Evolutionary conservation across 2,797 vertebrate species (phyloP).

Genomic region (Kryptolebias ocellatus): DNA sequence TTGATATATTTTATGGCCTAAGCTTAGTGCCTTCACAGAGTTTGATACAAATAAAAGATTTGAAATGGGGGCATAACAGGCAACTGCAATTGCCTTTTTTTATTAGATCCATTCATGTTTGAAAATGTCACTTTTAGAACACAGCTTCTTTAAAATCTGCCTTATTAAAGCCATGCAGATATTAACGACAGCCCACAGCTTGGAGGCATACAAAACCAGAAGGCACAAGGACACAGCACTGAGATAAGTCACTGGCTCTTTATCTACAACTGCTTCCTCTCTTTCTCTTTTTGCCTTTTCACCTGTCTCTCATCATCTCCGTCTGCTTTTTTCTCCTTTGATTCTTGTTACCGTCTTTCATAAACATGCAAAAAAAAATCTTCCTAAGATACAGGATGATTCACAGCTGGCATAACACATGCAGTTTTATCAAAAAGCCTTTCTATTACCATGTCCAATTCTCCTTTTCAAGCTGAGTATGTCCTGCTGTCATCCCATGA

Average conservation of each 20-base stretch:
- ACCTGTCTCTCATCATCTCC: constrained; percentile 26
- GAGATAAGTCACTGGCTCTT: constrained; percentile 19
- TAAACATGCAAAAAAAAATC: constrained; percentile 1
- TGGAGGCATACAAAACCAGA: constrained; percentile 10
- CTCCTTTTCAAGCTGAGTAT: constrained; percentile 2
- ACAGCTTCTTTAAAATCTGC: not conserved
- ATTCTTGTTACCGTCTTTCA: constrained; percentile 7
- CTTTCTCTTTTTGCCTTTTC: constrained; percentile 3
- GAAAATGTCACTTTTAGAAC: not conserved
- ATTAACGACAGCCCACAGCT: not conserved
- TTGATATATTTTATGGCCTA: not conserved
- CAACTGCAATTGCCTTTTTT: not conserved
- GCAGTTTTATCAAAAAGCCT: constrained; percentile 22
- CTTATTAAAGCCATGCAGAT: not conserved
- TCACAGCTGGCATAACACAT: constrained; percentile 40
- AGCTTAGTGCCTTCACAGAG: not conserved
- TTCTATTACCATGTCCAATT: constrained; percentile 9
- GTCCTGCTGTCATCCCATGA: constrained; percentile 21
- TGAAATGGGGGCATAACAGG: not conserved
- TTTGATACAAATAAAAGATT: too few species aligned
- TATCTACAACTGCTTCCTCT: constrained; percentile 5
- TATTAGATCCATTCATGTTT: not conserved
- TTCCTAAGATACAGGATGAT: constrained; percentile 33
- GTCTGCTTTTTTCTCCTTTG: constrained; percentile 8
- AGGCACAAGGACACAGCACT: constrained; percentile 20